phyloP scores from a whole-genome alignment of 2,888 invertebrate species.

The Galerucella pusilla region DNA sequence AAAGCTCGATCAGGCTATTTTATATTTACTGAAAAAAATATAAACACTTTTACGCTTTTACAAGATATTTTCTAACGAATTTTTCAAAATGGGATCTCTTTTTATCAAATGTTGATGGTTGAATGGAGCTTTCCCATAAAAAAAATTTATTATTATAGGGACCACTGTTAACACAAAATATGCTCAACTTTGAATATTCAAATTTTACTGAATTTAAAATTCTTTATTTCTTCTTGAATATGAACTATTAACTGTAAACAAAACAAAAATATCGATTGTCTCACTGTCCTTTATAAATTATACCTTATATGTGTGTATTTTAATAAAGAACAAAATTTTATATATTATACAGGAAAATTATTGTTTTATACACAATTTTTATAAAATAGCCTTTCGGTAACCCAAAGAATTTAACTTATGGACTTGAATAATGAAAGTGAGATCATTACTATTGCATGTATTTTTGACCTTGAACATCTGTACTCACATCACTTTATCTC shows the following conservation, averaged over 20 bases:
- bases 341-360: slow-evolving; percentile 40
- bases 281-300: slow-evolving; percentile 36
- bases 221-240: slow-evolving; percentile 33
- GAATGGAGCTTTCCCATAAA: background rate
- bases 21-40: background rate
- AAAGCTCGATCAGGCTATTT: background rate
- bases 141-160: slow-evolving; percentile 26
- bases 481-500: too few relatives aligned
- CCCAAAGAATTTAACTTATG: slow-evolving; percentile 45
- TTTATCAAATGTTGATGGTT: background rate
- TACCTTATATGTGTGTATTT: slow-evolving; percentile 36
- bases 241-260: slow-evolving; percentile 13
- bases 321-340: slow-evolving; percentile 39
- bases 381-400: slow-evolving; percentile 45
- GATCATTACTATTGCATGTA: slow-evolving; percentile 10
- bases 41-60: background rate
- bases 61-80: background rate
- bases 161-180: slow-evolving; percentile 33
- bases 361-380: slow-evolving; percentile 45
- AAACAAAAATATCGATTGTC: slow-evolving; percentile 19
- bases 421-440: slow-evolving; percentile 33
- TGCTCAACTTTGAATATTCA: slow-evolving; percentile 34
- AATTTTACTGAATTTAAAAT: slow-evolving; percentile 30
- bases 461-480: background rate
- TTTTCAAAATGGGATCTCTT: background rate